A percentile compares a stretch with the other conserved stretches of the same genome.
Conservation (phyloP, 2,797 vertebrate genomes). For the Neosilurus hyrtlii region DNA sequence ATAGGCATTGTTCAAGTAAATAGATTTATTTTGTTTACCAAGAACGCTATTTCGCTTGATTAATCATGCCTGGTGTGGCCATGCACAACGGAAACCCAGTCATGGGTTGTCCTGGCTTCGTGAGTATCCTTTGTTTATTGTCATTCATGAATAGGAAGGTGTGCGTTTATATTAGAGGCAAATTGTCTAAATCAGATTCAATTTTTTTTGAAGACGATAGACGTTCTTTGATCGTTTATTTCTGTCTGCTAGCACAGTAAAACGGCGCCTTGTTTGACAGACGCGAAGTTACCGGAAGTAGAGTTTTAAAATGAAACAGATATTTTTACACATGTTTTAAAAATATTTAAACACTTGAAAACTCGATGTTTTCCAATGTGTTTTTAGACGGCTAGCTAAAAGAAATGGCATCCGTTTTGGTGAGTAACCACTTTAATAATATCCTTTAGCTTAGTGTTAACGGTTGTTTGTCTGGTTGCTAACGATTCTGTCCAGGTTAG, state of each 20-base stretch:
- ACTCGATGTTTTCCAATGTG: background rate
- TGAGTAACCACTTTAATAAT: slow-evolving; percentile 54
- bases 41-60: background rate
- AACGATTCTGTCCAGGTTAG: background rate
- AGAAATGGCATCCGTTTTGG: slow-evolving; percentile 73
- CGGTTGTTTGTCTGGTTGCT: background rate
- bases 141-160: background rate
- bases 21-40: background rate
- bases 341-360: background rate
- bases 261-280: slow-evolving; percentile 61
- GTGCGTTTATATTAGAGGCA: background rate
- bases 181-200: slow-evolving; percentile 7
- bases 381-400: background rate
- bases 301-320: slow-evolving; percentile 15
- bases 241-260: slow-evolving; percentile 57
- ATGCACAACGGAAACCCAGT: background rate
- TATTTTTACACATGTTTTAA: slow-evolving; percentile 11
- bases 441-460: background rate
- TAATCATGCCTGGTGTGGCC: background rate
- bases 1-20: background rate
- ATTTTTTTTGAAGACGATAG: no score
- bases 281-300: slow-evolving; percentile 44
- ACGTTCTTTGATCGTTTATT: slow-evolving; percentile 58
- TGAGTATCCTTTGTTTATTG: background rate
- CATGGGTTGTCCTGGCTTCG: background rate